Evolutionary conservation across 2,888 invertebrate genomes (phyloP).

Genomic region (Netelia melanura): DNA sequence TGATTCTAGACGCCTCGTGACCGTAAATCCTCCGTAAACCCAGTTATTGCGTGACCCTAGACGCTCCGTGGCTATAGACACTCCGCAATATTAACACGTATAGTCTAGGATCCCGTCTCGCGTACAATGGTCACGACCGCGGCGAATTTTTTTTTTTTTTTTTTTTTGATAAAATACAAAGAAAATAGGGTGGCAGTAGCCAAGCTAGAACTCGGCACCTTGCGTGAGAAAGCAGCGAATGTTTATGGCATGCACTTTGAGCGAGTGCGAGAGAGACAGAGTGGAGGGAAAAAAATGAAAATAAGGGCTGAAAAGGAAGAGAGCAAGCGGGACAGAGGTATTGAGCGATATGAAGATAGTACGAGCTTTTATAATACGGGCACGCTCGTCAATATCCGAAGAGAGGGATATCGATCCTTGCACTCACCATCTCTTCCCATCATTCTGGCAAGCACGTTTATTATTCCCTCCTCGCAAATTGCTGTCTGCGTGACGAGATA

Average conservation of each 20-base stretch:
- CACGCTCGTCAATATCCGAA: conserved; percentile 64
- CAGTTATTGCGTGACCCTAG: no score
- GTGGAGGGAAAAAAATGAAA: conserved; percentile 18
- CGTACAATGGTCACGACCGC: no score
- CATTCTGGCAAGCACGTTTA: conserved; percentile 57
- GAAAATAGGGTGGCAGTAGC: neutral
- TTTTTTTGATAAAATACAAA: no score
- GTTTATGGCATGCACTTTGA: conserved; percentile 42
- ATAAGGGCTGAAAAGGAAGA: neutral
- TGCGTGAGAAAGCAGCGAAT: conserved; percentile 52
- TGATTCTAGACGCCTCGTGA: no score
- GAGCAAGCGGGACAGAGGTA: conserved; percentile 1
- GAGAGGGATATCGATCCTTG: conserved; percentile 65
- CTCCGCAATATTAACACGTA: no score
- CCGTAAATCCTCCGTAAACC: no score
- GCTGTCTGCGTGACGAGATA: conserved; percentile 36
- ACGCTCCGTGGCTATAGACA: no score
- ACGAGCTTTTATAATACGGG: conserved; percentile 42
- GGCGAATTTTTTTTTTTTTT: no score
- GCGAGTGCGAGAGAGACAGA: neutral
- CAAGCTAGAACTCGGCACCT: conserved; percentile 11
- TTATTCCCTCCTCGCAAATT: conserved; percentile 61
- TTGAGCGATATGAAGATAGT: conserved; percentile 27
- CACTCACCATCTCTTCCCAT: conserved; percentile 32
- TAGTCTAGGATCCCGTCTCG: no score